Evolutionary conservation across 2,113 vertebrate species (phyloP).

Genomic region (Tylochromis polylepis): DNA sequence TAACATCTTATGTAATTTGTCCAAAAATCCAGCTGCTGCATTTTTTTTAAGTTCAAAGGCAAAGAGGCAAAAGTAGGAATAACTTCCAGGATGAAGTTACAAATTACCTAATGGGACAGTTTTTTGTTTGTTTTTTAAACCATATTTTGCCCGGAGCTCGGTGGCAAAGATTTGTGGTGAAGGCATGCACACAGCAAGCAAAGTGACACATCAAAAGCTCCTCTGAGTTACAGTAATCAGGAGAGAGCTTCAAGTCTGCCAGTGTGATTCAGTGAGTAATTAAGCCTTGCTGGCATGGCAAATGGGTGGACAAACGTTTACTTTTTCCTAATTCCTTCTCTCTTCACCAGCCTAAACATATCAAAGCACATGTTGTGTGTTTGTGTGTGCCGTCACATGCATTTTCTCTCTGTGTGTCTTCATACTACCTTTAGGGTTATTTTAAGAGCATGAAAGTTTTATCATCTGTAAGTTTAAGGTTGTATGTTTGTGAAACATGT

Average conservation of each 20-base stretch:
- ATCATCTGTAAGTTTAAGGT: not conserved
- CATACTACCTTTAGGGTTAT: not conserved
- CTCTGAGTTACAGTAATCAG: constrained; percentile 44
- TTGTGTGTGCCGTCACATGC: not conserved
- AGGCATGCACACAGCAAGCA: not conserved
- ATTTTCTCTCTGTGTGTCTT: not conserved
- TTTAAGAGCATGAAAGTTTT: not conserved
- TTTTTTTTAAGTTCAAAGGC: not conserved
- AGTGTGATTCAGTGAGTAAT: constrained; percentile 41
- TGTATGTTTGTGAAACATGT: not conserved
- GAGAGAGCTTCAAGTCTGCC: constrained; percentile 32
- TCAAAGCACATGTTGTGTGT: not conserved
- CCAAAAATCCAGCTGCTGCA: not conserved
- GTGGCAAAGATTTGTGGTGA: not conserved
- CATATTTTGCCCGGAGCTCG: not conserved
- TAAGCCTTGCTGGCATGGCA: constrained; percentile 42
- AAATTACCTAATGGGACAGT: not conserved
- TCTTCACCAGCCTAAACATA: constrained; percentile 24
- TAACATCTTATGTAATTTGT: not conserved
- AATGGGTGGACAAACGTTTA: constrained; percentile 32
- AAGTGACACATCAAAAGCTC: constrained; percentile 51
- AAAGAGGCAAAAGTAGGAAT: not conserved
- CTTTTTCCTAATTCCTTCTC: constrained; percentile 31
- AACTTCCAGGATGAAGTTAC: not conserved
- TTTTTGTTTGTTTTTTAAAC: not conserved